phyloP scores from a whole-genome alignment of 2,888 invertebrate genomes.

The Hemithea aestivaria region DNA sequence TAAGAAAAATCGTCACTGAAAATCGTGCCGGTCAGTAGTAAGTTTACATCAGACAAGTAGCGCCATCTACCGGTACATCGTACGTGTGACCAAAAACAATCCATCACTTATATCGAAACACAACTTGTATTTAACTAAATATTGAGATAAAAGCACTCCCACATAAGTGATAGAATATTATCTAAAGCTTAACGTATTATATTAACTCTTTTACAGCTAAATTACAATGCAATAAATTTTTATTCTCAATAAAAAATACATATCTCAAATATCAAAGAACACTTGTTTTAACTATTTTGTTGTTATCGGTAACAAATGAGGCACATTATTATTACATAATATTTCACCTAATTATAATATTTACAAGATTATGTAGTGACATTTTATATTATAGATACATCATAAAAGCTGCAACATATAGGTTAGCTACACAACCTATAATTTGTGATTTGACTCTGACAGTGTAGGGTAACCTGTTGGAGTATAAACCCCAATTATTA shows the following conservation, averaged over 20 bases:
- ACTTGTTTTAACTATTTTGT: conserved; percentile 56
- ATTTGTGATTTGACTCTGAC: too few relatives aligned
- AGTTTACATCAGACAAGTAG: too few relatives aligned
- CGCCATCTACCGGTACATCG: too few relatives aligned
- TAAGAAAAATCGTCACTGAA: too few relatives aligned
- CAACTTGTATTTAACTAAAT: too few relatives aligned
- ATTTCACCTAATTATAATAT: conserved; percentile 38
- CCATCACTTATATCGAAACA: conserved; percentile 20
- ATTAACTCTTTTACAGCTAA: conserved; percentile 74
- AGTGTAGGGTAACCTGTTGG: too few relatives aligned
- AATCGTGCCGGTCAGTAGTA: too few relatives aligned
- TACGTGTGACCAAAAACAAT: conserved; percentile 2
- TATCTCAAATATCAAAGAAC: conserved; percentile 73
- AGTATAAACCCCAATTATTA: too few relatives aligned
- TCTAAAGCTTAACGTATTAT: conserved; percentile 75
- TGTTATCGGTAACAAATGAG: conserved; percentile 74
- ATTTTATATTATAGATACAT: too few relatives aligned
- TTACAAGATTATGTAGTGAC: conserved; percentile 42
- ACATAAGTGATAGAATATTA: conserved; percentile 54
- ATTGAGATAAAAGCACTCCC: conserved; percentile 26
- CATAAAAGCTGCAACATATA: too few relatives aligned
- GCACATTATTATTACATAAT: conserved; percentile 65
- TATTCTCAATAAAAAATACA: conserved; percentile 71
- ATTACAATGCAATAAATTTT: conserved; percentile 72
- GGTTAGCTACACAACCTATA: too few relatives aligned